These are phyloP conservation scores for Anastrepha ludens DNA, from an alignment of 1,140 invertebrate species.

Conservation along the genomic window DNA sequence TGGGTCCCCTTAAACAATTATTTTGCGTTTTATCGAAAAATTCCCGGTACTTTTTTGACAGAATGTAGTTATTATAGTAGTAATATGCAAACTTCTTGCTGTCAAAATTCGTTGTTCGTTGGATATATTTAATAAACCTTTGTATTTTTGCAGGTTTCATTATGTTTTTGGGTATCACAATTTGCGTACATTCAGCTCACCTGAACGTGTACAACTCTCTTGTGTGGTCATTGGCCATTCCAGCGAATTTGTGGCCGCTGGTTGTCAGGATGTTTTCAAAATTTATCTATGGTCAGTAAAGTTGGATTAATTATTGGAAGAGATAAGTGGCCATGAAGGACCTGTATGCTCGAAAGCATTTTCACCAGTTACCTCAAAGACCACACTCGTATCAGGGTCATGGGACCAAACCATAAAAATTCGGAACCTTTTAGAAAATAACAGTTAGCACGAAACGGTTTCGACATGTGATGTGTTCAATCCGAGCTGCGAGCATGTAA, in stretches of 20 bases:
- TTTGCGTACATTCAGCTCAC: conserved; percentile 95
- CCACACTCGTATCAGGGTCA: conserved; percentile 88
- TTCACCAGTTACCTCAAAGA: conserved; percentile 82
- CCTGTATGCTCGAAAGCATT: conserved; percentile 91
- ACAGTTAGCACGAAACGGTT: conserved; percentile 88
- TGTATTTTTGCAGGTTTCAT: no score
- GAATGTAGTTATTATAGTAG: no score
- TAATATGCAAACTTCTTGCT: no score
- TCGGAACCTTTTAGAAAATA: conserved; percentile 91
- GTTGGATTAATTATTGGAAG: conserved; percentile 91
- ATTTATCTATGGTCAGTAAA: conserved; percentile 97
- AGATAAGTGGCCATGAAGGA: conserved; percentile 93
- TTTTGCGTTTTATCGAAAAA: no score
- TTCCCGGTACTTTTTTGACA: no score
- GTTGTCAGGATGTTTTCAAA: conserved; percentile 94
- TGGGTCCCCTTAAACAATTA: no score
- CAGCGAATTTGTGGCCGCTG: conserved; percentile 94
- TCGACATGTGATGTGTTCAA: conserved; percentile 89
- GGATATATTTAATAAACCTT: no score
- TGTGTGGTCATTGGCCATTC: conserved; percentile 91
- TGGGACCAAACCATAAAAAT: conserved; percentile 96
- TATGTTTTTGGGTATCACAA: conserved; percentile 84
- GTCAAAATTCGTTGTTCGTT: no score
- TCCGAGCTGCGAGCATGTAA: conserved; percentile 89
- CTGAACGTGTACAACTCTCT: conserved; percentile 92